These are phyloP conservation scores for Neoascia interrupta DNA, from an alignment of 2,888 invertebrate species.

Conservation along the genomic window DNA sequence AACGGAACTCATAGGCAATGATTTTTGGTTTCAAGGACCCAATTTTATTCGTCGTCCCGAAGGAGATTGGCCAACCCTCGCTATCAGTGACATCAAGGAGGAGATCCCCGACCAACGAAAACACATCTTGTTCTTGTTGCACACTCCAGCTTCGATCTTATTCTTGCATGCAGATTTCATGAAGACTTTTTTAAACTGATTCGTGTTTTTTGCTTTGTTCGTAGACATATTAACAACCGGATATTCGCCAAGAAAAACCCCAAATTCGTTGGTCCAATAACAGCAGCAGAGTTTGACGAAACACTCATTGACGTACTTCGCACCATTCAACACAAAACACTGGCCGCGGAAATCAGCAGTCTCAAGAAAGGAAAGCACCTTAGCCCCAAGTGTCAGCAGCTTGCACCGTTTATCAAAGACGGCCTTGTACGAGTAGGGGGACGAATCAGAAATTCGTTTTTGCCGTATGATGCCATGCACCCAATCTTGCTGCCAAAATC, in stretches of 20 bases:
- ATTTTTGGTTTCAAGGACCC: background rate
- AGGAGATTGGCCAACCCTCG: background rate
- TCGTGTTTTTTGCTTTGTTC: background rate
- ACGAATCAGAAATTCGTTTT: background rate
- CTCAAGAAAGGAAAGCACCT: background rate
- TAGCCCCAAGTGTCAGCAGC: background rate
- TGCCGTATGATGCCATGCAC: slow-evolving; percentile 7
- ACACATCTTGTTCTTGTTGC: background rate
- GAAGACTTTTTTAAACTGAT: background rate
- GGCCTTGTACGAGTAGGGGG: slow-evolving; percentile 16
- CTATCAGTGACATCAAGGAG: background rate
- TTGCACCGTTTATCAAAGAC: slow-evolving; percentile 8
- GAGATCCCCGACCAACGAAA: background rate
- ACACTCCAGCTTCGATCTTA: background rate
- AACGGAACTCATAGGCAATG: background rate
- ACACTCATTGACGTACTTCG: background rate
- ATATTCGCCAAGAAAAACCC: background rate
- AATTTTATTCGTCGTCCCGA: background rate
- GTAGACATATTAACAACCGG: slow-evolving; percentile 7
- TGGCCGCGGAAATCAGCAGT: background rate
- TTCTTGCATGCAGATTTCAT: background rate
- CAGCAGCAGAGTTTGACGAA: slow-evolving; percentile 14
- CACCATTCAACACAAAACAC: slow-evolving; percentile 1
- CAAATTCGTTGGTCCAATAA: background rate
- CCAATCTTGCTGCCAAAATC: slow-evolving; percentile 8